A percentile compares a stretch with the other conserved stretches of the same genome.
phyloP scores from a whole-genome alignment of 2,797 vertebrate genomes.

The Decapterus maruadsi region DNA sequence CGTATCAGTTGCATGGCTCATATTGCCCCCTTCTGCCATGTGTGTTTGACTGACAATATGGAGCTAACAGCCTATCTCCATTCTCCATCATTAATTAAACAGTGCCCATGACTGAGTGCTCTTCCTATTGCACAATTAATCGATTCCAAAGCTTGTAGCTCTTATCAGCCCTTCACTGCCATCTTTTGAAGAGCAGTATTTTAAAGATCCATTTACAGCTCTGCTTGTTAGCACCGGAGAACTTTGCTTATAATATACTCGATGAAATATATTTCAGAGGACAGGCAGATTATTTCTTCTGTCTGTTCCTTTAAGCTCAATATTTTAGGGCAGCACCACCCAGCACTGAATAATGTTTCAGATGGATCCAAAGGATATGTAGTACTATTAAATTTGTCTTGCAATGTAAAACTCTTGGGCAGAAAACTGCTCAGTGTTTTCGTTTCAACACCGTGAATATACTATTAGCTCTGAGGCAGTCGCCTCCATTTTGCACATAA shows the following conservation, averaged over 20 bases:
- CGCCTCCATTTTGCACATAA: slow-evolving; percentile 10
- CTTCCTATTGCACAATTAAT: slow-evolving; percentile 81
- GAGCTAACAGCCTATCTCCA: slow-evolving; percentile 81
- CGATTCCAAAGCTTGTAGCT: slow-evolving; percentile 75
- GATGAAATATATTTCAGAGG: slow-evolving; percentile 38
- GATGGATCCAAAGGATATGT: slow-evolving; percentile 20
- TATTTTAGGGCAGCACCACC: slow-evolving; percentile 9
- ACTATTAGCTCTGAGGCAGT: slow-evolving; percentile 12
- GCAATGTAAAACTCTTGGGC: slow-evolving; percentile 11
- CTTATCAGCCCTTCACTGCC: slow-evolving; percentile 76
- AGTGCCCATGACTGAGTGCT: slow-evolving; percentile 80
- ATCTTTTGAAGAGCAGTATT: slow-evolving; percentile 72
- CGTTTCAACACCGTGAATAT: slow-evolving; percentile 17
- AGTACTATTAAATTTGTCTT: slow-evolving; percentile 20
- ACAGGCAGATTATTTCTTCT: slow-evolving; percentile 21
- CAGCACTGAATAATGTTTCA: slow-evolving; percentile 22
- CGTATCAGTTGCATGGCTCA: slow-evolving; percentile 81
- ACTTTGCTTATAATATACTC: slow-evolving; percentile 41
- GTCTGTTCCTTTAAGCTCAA: slow-evolving; percentile 17
- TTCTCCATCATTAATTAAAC: slow-evolving; percentile 86
- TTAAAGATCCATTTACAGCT: slow-evolving; percentile 70
- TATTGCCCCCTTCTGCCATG: slow-evolving; percentile 74
- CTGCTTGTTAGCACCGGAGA: slow-evolving; percentile 51
- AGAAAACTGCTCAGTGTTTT: slow-evolving; percentile 18
- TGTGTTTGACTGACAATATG: slow-evolving; percentile 81